Evolutionary conservation across 2,113 vertebrate genomes (phyloP), one percentile per base, ranked within the genome.

Genomic region (Poeciliopsis occidentalis): DNA sequence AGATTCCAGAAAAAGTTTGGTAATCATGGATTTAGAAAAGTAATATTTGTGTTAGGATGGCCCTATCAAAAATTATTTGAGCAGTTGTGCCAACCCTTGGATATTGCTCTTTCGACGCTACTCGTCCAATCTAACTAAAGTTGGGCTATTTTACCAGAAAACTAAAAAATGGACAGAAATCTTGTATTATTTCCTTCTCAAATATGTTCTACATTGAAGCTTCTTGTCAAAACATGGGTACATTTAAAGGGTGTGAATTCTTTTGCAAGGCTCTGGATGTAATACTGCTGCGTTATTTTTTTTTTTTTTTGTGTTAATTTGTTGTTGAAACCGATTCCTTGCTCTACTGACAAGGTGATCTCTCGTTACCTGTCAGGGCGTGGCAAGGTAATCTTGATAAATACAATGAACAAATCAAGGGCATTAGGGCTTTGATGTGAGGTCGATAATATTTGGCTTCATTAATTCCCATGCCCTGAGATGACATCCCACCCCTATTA

Each of bases 381-480:
- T 71, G 41, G 47, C 34, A 60, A 65, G 76, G 74, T 84, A 83
- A 81, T 87, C 85, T 76, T 87, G 83, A 83, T 77, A 83, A 74
- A 88, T 84, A 81, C 85, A 85, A 90, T 81, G 85, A 86, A 84
- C 88, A 87, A 89, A 89, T 92, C 85, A 90, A 82, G 83, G 78
- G 66, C 89, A 86, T 94, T 91, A 89, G 79, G 24, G 62, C 78
- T 27, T 78, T 74, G 85, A 88, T 88, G 82, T 87, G 89, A 79
- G 80, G 88, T 92, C 86, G 80, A 94, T 93, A 92, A 92, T 92
- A 92, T 93, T 93, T 92, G 87, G 90, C 81, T 91, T 94, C 85
- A 91, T 93, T 93, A 90, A 91, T 93, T 92, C 84, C 84, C 79
- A 68, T 92, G 89, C 87, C 93, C 93, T 82, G 80, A 76, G 90